A percentile compares a stretch with the other conserved stretches of the same genome.
Conservation (phyloP, 2,113 vertebrate genomes). For the Trinectes maculatus region DNA sequence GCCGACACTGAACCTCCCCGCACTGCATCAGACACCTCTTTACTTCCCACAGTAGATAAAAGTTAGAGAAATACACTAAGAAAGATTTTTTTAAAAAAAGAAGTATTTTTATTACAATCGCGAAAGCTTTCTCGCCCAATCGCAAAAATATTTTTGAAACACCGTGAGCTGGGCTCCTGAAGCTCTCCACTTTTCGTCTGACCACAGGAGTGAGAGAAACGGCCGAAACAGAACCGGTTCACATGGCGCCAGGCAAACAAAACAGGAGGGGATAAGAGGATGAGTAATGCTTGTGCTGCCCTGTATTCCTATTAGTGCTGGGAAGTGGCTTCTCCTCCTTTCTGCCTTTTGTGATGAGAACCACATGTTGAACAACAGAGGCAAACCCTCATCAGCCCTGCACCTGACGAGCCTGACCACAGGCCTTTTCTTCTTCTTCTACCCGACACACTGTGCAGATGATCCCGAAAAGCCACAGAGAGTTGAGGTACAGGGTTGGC, state of each 20-base stretch:
- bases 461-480: constrained; percentile 24
- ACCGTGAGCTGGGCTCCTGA: constrained; percentile 1
- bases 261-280: constrained; percentile 44
- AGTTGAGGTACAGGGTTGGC: constrained; percentile 11
- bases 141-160: neutral
- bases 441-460: constrained; percentile 21
- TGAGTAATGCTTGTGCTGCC: constrained; percentile 65
- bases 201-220: neutral
- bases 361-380: constrained; percentile 67
- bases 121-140: neutral
- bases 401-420: constrained; percentile 51
- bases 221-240: constrained; percentile 28
- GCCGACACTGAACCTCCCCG: constrained; percentile 59
- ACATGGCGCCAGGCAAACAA: constrained; percentile 51
- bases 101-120: neutral
- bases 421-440: constrained; percentile 7
- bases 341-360: constrained; percentile 61
- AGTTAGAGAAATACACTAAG: constrained; percentile 38
- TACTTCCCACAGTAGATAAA: constrained; percentile 59
- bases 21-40: constrained; percentile 55
- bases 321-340: constrained; percentile 46
- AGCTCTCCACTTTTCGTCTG: neutral
- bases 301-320: constrained; percentile 58
- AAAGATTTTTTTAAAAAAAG: too few relatives aligned
- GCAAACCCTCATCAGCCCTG: constrained; percentile 13